These are phyloP conservation scores for Eudyptes chrysolophus DNA, from an alignment of 2,113 vertebrate genomes.

Conservation along the genomic window DNA sequence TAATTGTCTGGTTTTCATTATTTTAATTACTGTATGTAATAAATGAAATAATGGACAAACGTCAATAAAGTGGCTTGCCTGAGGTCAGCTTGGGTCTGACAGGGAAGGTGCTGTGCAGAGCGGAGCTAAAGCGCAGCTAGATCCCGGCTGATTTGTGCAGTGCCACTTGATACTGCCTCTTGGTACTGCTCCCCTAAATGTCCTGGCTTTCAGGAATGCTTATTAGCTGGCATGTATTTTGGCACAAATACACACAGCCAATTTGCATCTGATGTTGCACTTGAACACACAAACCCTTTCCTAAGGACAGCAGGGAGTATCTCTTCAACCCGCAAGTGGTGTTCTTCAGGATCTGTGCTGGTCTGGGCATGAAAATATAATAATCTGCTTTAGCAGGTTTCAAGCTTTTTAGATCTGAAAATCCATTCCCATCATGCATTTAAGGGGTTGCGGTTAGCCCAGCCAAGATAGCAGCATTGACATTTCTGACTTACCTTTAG, in stretches of 20 bases:
- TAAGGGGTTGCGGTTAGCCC: not conserved
- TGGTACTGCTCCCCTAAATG: not conserved
- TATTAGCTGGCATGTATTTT: not conserved
- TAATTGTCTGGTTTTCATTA: not conserved
- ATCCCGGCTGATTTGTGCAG: not conserved
- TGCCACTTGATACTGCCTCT: not conserved
- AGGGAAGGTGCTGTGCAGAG: not conserved
- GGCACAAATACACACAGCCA: not conserved
- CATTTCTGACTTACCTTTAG: slow-evolving; percentile 82
- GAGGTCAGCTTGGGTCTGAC: not conserved
- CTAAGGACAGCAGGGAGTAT: not conserved
- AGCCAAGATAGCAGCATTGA: not conserved
- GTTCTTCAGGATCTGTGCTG: not conserved
- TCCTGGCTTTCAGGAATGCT: not conserved
- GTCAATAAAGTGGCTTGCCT: not conserved
- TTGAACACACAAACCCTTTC: not conserved
- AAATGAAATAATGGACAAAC: not conserved
- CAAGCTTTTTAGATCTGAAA: not conserved
- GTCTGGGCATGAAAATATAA: not conserved
- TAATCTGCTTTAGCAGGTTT: not conserved
- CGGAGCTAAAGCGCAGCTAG: not conserved
- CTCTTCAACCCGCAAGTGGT: not conserved
- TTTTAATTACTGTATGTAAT: not conserved
- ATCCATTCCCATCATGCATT: not conserved
- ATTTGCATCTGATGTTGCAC: not conserved